Evolutionary conservation across 2,888 invertebrate genomes (phyloP), one percentile per base, ranked within the genome.

Genomic region (Megastigmus dorsalis): DNA sequence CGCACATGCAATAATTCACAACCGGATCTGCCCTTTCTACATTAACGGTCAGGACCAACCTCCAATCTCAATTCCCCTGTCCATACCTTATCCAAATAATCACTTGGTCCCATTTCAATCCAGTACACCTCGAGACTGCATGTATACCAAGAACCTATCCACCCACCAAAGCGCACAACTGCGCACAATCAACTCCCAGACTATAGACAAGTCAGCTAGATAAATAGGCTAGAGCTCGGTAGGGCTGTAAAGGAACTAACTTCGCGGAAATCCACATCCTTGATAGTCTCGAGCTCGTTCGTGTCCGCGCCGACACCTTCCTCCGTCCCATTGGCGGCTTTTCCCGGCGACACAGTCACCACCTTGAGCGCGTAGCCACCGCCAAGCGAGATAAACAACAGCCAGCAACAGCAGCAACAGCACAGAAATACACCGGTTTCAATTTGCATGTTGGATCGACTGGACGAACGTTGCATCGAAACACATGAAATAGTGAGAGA

Each of bases 401-500:
- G 1, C 13, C 38, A 52, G 13, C 41, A 57, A 30, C 57, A 41
- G n/a, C 23, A n/a, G 18, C 13, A 28, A 18, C 2, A 5, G 23
- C 28, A n/a, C 54, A 20, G 2, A 3, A 33, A n/a, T n/a, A n/a
- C n/a, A 10, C 18, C 28, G 28, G 3, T 33, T 10, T 6, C 10
- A 28, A 45, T 60, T 43, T 30, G 26, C 60, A 60, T 60, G n/a
- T n/a, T n/a, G n/a, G n/a, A n/a, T n/a, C n/a, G 60, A 26, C 43
- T 20, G 13, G 7, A 9, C 26, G 15, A 20, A 20, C 52, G 13
- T 41, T 59, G 13, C 33, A 55, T 48, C 2, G 4, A 13, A n/a
- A 13, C 30, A n/a, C 9, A 28, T 10, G 33, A 41, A 45, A 55
- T n/a, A n/a, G 62, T 62, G 43, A 9, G 15, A n/a, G n/a, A n/a